Percentiles rank a stretch among this genome's conserved stretches.
Conservation (phyloP, 2,113 vertebrate genomes). For the Archocentrus centrarchus region DNA sequence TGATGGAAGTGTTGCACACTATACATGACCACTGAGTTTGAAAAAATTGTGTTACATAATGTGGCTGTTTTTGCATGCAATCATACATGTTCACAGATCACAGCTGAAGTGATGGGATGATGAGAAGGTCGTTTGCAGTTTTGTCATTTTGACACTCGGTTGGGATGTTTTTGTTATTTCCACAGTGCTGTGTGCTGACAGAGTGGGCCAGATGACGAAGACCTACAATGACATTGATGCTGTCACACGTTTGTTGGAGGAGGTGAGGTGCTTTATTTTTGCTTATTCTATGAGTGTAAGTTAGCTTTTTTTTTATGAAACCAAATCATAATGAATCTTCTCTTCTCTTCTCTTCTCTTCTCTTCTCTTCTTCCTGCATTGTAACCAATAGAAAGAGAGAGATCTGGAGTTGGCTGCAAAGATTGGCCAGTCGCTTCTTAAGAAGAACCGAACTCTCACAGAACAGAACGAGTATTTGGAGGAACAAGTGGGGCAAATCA, state of each 20-base stretch:
- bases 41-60: slow-evolving; percentile 31
- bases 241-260: slow-evolving; percentile 97
- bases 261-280: slow-evolving; percentile 80
- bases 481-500: slow-evolving; percentile 92
- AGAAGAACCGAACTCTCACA: slow-evolving; percentile 92
- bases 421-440: slow-evolving; percentile 95
- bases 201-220: slow-evolving; percentile 99
- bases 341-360: background rate
- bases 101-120: background rate
- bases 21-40: background rate
- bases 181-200: slow-evolving; percentile 97
- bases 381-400: slow-evolving; percentile 90
- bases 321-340: background rate
- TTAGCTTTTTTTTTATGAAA: background rate
- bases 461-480: slow-evolving; percentile 95
- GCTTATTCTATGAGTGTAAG: background rate
- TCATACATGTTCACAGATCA: background rate
- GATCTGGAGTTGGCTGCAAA: slow-evolving; percentile 96
- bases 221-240: slow-evolving; percentile 99
- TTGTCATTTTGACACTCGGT: background rate
- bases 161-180: background rate
- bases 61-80: background rate
- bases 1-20: background rate
- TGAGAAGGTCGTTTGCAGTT: background rate
- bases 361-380: background rate